Evolutionary conservation across 1,140 invertebrate genomes (phyloP), one percentile per base, ranked within the genome.

Genomic region (Trigoniulus corallinus): DNA sequence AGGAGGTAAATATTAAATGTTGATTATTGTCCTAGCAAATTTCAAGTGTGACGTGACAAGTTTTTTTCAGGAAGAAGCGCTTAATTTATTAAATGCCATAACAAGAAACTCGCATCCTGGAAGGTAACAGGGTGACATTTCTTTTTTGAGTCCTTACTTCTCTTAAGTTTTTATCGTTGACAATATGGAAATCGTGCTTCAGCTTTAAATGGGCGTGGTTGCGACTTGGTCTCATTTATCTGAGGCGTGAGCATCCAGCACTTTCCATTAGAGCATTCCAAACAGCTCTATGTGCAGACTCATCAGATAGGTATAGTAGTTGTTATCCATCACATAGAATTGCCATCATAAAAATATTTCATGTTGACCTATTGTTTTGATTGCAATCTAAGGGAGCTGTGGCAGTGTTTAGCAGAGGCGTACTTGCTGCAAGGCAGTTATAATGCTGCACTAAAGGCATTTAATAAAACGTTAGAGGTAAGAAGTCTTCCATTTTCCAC

Each of bases 341-440:
- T n/a, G n/a, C n/a, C n/a, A n/a, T n/a, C n/a, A n/a, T n/a, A n/a
- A n/a, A n/a, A n/a, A n/a, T n/a, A n/a, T n/a, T n/a, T n/a, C n/a
- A n/a, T n/a, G n/a, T n/a, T n/a, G n/a, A n/a, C n/a, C n/a, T n/a
- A n/a, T n/a, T n/a, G n/a, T n/a, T 54, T 52, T 20, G 46, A 46
- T 42, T 53, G 54, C 23, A 51, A 49, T 55, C 49, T 12, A 52
- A 80, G 76, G 48, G 70, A 76, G 56, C 71, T 79, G 55, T 89
- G 84, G 82, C 87, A 93, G 69, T 81, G 81, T 55, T 69, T 93
- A 58, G 88, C 79, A 29, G 88, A 93, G 70, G 84, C 84, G 1
- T 93, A 93, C 67, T 74, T 81, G 53, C 72, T 74, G 10, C 69
- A 86, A 56, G 88, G 88, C 3, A 84, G 88, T 20, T 83, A 79